phyloP scores from a whole-genome alignment of 2,113 vertebrate genomes.

The Apus apus region DNA sequence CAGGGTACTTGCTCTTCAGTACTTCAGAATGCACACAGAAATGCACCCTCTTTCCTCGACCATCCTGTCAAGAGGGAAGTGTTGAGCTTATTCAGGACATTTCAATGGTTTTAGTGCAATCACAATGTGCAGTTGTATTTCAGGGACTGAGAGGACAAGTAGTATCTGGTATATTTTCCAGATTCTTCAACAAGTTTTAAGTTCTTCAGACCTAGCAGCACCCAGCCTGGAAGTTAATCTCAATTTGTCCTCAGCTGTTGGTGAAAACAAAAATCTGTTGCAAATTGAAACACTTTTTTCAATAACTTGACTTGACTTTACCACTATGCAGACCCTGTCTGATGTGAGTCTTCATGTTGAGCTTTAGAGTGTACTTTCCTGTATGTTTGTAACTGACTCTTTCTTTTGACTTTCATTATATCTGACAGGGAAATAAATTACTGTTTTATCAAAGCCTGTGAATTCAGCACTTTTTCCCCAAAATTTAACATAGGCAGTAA shows the following conservation, averaged over 20 bases:
- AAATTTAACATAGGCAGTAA: slow-evolving; percentile 27
- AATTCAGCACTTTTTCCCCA: not conserved
- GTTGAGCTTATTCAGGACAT: not conserved
- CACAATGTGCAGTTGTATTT: not conserved
- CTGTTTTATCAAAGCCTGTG: slow-evolving; percentile 44
- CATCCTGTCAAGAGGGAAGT: not conserved
- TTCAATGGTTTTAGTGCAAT: not conserved
- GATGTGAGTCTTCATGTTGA: not conserved
- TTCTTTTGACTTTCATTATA: slow-evolving; percentile 50
- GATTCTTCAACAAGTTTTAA: slow-evolving; percentile 12
- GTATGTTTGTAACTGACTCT: not conserved
- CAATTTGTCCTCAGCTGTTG: slow-evolving; percentile 22
- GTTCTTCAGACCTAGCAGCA: slow-evolving; percentile 13
- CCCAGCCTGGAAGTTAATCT: slow-evolving; percentile 12
- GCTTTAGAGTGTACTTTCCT: slow-evolving; percentile 10
- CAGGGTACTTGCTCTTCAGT: not conserved
- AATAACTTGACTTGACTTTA: slow-evolving; percentile 21
- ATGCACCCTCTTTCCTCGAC: not conserved
- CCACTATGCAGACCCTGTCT: not conserved
- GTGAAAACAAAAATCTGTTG: slow-evolving; percentile 58
- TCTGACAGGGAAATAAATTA: slow-evolving; percentile 53
- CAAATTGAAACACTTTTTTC: slow-evolving; percentile 33
- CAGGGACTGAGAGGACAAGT: not conserved
- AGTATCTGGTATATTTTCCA: not conserved
- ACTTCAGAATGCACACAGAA: not conserved